phyloP scores from a whole-genome alignment of 1,140 invertebrate genomes.

The Saccostrea glomerata region DNA sequence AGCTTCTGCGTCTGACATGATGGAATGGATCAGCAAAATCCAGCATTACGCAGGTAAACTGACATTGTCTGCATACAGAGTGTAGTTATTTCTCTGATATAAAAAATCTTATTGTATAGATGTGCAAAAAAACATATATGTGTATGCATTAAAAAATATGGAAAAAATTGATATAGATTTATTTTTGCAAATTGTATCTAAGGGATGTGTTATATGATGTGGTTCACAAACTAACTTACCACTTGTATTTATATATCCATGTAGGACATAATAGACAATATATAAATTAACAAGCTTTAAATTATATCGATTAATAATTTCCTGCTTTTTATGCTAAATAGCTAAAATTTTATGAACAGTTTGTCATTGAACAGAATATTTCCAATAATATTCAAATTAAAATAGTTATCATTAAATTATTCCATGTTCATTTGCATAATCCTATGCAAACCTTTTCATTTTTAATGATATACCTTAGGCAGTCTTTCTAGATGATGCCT shows the following conservation, averaged over 20 bases:
- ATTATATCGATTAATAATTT: not conserved
- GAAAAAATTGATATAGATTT: not conserved
- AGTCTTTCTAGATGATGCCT: not conserved
- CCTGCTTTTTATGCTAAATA: not conserved
- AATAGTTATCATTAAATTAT: not conserved
- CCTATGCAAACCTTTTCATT: too few species aligned
- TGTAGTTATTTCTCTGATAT: not conserved
- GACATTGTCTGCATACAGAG: not conserved
- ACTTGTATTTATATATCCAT: not conserved
- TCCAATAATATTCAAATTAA: not conserved
- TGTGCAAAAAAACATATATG: not conserved
- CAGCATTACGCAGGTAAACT: slow-evolving; percentile 88
- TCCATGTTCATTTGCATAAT: not conserved
- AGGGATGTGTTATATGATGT: not conserved
- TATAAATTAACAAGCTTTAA: not conserved
- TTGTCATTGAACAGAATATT: not conserved
- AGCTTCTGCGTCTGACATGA: slow-evolving; percentile 86
- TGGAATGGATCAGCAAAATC: slow-evolving; percentile 96
- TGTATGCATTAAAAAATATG: not conserved
- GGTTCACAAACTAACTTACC: slow-evolving; percentile 1
- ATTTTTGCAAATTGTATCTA: not conserved
- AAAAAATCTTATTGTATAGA: not conserved
- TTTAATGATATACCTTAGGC: not conserved
- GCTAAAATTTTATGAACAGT: not conserved
- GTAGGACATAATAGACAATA: slow-evolving; percentile 9